phyloP scores from a whole-genome alignment of 2,797 vertebrate species.

The Oreortyx pictus region DNA sequence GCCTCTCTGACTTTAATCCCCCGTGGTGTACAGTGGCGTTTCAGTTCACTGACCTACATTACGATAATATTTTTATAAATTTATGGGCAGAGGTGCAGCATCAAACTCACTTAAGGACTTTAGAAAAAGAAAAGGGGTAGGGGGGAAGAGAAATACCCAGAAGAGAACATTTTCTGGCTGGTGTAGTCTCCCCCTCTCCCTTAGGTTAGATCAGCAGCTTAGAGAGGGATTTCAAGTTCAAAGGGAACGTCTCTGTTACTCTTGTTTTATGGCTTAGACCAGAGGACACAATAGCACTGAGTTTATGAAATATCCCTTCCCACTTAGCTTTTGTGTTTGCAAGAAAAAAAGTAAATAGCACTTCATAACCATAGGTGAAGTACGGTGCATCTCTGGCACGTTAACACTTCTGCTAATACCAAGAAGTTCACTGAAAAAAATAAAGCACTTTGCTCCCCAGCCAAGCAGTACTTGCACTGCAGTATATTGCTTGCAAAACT shows the following conservation, averaged over 20 bases:
- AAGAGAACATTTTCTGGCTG: slow-evolving; percentile 55
- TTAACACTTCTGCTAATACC: not conserved
- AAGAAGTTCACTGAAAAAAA: not conserved
- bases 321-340: slow-evolving; percentile 52
- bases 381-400: slow-evolving; percentile 2
- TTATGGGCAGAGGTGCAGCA: slow-evolving; percentile 73
- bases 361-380: slow-evolving; percentile 38
- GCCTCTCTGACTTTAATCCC: slow-evolving; percentile 65
- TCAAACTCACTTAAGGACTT: slow-evolving; percentile 71
- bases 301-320: slow-evolving; percentile 69
- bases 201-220: slow-evolving; percentile 72
- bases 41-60: slow-evolving; percentile 80
- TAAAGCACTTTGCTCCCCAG: not conserved
- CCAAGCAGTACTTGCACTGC: not conserved
- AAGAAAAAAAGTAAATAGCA: slow-evolving; percentile 38
- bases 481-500: not conserved
- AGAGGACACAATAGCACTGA: slow-evolving; percentile 71
- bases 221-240: slow-evolving; percentile 78
- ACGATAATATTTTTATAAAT: slow-evolving; percentile 76
- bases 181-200: slow-evolving; percentile 37
- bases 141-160: slow-evolving; percentile 19
- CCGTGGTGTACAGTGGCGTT: slow-evolving; percentile 68
- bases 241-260: slow-evolving; percentile 72
- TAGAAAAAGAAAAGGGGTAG: not conserved
- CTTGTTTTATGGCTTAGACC: slow-evolving; percentile 74